Evolutionary conservation across 2,797 vertebrate species (phyloP).

Genomic region (Sciaenops ocellatus): DNA sequence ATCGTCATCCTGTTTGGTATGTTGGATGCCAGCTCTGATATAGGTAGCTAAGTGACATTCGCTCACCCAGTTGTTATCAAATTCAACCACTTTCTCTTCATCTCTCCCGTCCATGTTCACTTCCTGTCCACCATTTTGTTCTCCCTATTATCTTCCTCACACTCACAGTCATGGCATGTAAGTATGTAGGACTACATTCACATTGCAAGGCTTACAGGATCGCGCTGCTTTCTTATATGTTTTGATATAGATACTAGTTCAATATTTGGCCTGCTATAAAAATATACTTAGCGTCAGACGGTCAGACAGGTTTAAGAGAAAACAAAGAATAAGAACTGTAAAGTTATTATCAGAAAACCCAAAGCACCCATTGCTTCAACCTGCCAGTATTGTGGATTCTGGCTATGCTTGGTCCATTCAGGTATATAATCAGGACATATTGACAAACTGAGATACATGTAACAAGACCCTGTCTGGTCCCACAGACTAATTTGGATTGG

Average conservation of each 20-base stretch:
- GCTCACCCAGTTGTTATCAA: constrained; percentile 29
- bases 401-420: no score
- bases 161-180: constrained; percentile 12
- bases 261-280: background rate
- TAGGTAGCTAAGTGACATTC: background rate
- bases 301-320: background rate
- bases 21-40: background rate
- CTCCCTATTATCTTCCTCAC: background rate
- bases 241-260: background rate
- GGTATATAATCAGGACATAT: no score
- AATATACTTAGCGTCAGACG: background rate
- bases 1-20: background rate
- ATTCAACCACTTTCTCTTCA: background rate
- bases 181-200: constrained; percentile 28
- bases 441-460: no score
- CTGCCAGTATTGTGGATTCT: no score
- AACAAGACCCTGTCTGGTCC: background rate
- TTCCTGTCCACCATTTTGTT: constrained; percentile 26
- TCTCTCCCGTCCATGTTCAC: constrained; percentile 4
- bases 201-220: constrained; percentile 5
- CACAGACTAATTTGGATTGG: no score
- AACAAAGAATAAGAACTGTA: background rate
- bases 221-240: background rate
- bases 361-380: background rate
- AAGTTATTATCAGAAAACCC: no score